These are phyloP conservation scores for Dissostichus mawsoni DNA, from an alignment of 2,113 vertebrate species.

Conservation along the genomic window DNA sequence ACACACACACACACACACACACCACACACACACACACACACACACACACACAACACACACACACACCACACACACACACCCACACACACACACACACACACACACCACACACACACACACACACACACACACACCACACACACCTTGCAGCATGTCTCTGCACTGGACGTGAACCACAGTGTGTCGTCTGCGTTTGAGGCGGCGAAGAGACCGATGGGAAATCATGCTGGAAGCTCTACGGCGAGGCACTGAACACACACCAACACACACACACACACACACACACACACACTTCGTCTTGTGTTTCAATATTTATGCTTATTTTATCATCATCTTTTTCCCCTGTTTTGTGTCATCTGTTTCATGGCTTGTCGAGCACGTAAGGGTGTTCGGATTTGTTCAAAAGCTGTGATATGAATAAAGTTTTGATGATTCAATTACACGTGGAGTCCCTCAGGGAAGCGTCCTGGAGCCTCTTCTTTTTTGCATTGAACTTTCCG, in stretches of 20 bases:
- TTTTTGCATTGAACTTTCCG: too few species aligned
- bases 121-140: slow-evolving; percentile 58
- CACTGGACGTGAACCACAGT: slow-evolving; percentile 63
- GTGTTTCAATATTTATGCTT: too few species aligned
- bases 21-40: slow-evolving; percentile 53
- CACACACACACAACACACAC: slow-evolving; percentile 16
- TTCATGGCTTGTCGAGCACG: too few species aligned
- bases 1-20: slow-evolving; percentile 20
- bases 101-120: slow-evolving; percentile 10
- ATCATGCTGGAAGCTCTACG: slow-evolving; percentile 41
- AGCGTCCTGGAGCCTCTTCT: background rate
- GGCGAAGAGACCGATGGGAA: slow-evolving; percentile 43
- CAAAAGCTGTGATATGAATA: too few species aligned
- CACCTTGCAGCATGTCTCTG: slow-evolving; percentile 69
- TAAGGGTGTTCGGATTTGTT: too few species aligned
- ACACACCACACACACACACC: slow-evolving; percentile 23
- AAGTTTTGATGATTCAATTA: too few species aligned
- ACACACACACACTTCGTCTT: background rate
- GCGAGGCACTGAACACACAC: background rate
- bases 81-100: slow-evolving; percentile 23
- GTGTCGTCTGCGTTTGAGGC: slow-evolving; percentile 35
- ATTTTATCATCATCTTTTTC: too few species aligned
- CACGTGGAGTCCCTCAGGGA: slow-evolving; percentile 10
- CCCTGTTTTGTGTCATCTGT: too few species aligned
- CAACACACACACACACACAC: background rate